Evolutionary conservation across 2,797 vertebrate genomes (phyloP), one percentile per base, ranked within the genome.

Genomic region (Phrynocephalus forsythii): DNA sequence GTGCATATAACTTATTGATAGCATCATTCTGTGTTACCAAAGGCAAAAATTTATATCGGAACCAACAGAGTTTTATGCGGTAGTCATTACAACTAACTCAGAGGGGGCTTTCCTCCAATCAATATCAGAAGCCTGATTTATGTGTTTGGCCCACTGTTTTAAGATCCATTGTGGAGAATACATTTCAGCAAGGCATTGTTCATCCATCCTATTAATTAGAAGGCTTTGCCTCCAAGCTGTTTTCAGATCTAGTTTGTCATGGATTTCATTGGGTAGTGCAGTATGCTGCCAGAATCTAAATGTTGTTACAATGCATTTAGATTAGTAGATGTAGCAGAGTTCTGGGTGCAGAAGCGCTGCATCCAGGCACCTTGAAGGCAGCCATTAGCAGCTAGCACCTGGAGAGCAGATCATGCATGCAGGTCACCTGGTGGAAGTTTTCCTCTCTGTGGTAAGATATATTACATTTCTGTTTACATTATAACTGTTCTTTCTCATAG

Each of bases 81-180:
- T 76, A 89, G 86, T 82, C 86, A 85, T 76, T 75, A 63, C 87
- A 86, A 38, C 24, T 73, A 85, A 15, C 73, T 90, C 0, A 0
- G 6, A 30, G 28, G 84, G 68, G 85, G 83, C 90, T 90, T 84
- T 75, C 38, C 84, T 71, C 83, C 66, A 13, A 68, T 88, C 44
- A 5, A 85, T 88, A 85, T 82, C 28, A 28, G 79, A 87, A 79
- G 15, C 52, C 89, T 85, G 83, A 68, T 6, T 90, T 85, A 71
- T 85, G 85, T 50, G 67, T 50, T 75, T 67, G 91, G 90, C 69
- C 73, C 81, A 2, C 83, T 83, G 30, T 86, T 92, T 92, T 83
- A 79, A 38, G 82, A 60, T 1, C 85, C 85, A 92, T 76, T 4
- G 24, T 8, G 2, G 71, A 52, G 79, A 84, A 60, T 86, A 82